phyloP scores from a whole-genome alignment of 2,888 invertebrate genomes.

The Terebella lapidaria region DNA sequence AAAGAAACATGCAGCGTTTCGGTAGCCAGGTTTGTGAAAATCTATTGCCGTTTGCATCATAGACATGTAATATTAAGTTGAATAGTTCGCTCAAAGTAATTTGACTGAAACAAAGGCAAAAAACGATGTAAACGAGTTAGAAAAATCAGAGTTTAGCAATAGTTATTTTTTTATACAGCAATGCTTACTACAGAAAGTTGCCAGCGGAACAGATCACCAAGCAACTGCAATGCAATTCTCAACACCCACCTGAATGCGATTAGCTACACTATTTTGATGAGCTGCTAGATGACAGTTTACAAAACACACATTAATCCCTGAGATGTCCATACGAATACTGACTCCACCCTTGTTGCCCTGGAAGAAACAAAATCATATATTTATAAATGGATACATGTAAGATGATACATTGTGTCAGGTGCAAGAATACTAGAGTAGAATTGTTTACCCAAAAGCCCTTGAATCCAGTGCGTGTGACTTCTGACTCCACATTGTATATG shows the following conservation, averaged over 20 bases:
- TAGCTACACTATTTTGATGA: conserved; percentile 78
- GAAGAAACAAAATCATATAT: conserved; percentile 28
- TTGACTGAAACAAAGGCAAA: too few species aligned
- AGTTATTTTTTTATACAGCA: too few species aligned
- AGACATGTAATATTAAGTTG: too few species aligned
- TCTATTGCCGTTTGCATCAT: too few species aligned
- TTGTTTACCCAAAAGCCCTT: conserved; percentile 83
- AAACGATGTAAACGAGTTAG: too few species aligned
- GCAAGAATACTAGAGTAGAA: not conserved
- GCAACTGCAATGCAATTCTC: not conserved
- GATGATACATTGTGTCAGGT: not conserved
- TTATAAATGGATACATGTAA: not conserved
- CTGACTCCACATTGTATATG: conserved; percentile 77
- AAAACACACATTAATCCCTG: conserved; percentile 81
- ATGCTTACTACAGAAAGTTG: too few species aligned
- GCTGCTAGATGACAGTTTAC: conserved; percentile 88
- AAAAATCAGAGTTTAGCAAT: too few species aligned
- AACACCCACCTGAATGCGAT: conserved; percentile 64
- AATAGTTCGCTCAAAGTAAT: too few species aligned
- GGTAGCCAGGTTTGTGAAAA: too few species aligned
- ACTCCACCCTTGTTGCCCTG: conserved; percentile 96
- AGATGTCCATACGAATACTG: conserved; percentile 77
- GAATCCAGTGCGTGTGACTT: conserved; percentile 83
- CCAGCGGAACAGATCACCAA: not conserved
- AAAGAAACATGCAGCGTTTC: too few species aligned